These are phyloP conservation scores for Eupsilia transversa DNA, from an alignment of 2,888 invertebrate species.

Conservation along the genomic window DNA sequence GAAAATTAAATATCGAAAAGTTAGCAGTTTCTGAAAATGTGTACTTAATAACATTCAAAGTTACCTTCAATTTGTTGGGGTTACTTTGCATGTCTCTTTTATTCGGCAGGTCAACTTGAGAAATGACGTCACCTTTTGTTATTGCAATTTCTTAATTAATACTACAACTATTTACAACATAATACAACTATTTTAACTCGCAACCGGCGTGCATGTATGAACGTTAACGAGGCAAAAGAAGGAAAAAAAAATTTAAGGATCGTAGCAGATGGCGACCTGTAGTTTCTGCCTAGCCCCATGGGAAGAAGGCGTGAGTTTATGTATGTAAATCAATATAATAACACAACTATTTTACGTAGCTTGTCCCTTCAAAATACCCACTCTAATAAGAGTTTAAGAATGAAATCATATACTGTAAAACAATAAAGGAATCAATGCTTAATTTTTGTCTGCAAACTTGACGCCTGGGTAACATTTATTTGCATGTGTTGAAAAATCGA, in stretches of 20 bases:
- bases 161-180: slow-evolving; percentile 15
- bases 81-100: slow-evolving; percentile 15
- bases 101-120: slow-evolving; percentile 35
- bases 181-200: slow-evolving; percentile 6
- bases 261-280: no score
- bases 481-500: slow-evolving; percentile 12
- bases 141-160: slow-evolving; percentile 16
- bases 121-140: slow-evolving; percentile 4
- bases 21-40: slow-evolving; percentile 9
- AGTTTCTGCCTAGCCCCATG: no score
- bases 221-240: no score
- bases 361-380: slow-evolving; percentile 9
- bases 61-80: slow-evolving; percentile 35
- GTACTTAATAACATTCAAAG: slow-evolving; percentile 22
- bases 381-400: not conserved
- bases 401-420: not conserved
- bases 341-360: not conserved
- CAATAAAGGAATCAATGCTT: not conserved
- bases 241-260: no score
- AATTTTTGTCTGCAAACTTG: not conserved
- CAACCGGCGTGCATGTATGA: no score
- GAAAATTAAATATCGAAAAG: not conserved
- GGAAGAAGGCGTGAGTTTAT: no score
- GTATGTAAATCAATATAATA: no score
- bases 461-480: not conserved